Evolutionary conservation across 1,140 invertebrate genomes (phyloP).

Genomic region (Episyrphus balteatus): DNA sequence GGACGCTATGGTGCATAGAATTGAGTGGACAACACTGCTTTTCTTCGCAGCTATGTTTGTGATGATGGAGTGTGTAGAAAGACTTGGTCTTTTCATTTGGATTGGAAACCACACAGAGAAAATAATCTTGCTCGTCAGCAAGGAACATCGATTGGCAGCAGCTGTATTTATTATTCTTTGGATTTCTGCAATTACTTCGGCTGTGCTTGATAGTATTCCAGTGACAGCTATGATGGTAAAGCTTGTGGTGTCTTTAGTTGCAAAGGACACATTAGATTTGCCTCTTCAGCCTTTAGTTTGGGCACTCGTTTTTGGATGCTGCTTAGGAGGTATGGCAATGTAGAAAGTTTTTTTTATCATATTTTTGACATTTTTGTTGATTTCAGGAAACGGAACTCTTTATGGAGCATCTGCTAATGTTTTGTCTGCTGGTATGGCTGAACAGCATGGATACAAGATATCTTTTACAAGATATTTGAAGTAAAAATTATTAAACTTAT

Average conservation of each 20-base stretch:
- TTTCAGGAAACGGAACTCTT: constrained; percentile 64
- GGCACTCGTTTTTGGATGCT: constrained; percentile 65
- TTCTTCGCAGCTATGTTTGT: constrained; percentile 72
- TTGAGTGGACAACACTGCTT: constrained; percentile 70
- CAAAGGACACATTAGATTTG: constrained; percentile 47
- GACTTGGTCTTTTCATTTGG: constrained; percentile 56
- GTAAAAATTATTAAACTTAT: constrained; percentile 1
- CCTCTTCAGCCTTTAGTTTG: constrained; percentile 60
- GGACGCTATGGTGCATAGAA: constrained; percentile 56
- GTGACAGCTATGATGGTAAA: constrained; percentile 73
- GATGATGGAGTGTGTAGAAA: constrained; percentile 67
- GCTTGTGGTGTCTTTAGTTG: constrained; percentile 50
- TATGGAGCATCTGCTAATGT: constrained; percentile 74
- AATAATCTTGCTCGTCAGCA: constrained; percentile 49
- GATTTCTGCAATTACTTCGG: constrained; percentile 65
- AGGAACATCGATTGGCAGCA: constrained; percentile 50
- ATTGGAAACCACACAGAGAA: constrained; percentile 57
- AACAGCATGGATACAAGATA: constrained; percentile 71
- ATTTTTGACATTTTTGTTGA: constrained; percentile 2
- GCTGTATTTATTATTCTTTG: constrained; percentile 62
- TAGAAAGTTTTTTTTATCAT: background rate
- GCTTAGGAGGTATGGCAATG: constrained; percentile 54
- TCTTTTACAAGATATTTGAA: constrained; percentile 43
- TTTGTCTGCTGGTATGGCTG: constrained; percentile 68
- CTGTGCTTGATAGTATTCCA: constrained; percentile 74